A percentile compares a stretch with the other conserved stretches of the same genome.
Evolutionary conservation across 2,888 invertebrate species (phyloP).

Genomic region (Platycheirus rosarum): DNA sequence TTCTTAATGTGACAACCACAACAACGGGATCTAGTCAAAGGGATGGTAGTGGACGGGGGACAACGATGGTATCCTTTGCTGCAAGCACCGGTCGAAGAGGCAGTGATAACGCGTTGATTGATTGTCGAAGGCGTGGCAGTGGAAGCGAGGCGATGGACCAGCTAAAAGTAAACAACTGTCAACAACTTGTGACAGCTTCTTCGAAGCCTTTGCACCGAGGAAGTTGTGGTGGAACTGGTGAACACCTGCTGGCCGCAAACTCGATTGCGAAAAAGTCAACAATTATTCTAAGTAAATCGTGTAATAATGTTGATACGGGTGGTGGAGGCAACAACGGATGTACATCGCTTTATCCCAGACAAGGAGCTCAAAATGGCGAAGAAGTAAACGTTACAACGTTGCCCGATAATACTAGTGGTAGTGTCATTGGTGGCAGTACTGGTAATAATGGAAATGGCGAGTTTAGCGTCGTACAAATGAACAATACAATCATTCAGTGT

Average conservation of each 20-base stretch:
- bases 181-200: constrained; percentile 69
- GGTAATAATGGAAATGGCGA: constrained; percentile 80
- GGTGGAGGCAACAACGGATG: constrained; percentile 59
- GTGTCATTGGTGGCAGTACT: constrained; percentile 27
- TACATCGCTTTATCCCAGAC: constrained; percentile 69
- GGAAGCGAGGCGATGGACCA: constrained; percentile 75
- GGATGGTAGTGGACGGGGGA: constrained; percentile 42
- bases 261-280: constrained; percentile 81
- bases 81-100: constrained; percentile 73
- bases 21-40: constrained; percentile 75
- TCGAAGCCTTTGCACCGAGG: constrained; percentile 80
- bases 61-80: constrained; percentile 66
- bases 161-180: constrained; percentile 80
- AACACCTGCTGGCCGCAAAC: constrained; percentile 80
- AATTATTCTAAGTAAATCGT: constrained; percentile 81
- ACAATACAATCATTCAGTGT: constrained; percentile 82
- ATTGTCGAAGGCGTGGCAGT: constrained; percentile 62
- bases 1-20: constrained; percentile 57
- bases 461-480: constrained; percentile 81
- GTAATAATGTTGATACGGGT: constrained; percentile 79
- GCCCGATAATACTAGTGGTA: constrained; percentile 46
- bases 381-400: constrained; percentile 61
- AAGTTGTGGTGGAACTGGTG: constrained; percentile 81
- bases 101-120: constrained; percentile 76
- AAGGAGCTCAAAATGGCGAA: constrained; percentile 38